Base-by-base conservation (phyloP, 2,888 invertebrate genomes). In the Calameuta idolon region DNA sequence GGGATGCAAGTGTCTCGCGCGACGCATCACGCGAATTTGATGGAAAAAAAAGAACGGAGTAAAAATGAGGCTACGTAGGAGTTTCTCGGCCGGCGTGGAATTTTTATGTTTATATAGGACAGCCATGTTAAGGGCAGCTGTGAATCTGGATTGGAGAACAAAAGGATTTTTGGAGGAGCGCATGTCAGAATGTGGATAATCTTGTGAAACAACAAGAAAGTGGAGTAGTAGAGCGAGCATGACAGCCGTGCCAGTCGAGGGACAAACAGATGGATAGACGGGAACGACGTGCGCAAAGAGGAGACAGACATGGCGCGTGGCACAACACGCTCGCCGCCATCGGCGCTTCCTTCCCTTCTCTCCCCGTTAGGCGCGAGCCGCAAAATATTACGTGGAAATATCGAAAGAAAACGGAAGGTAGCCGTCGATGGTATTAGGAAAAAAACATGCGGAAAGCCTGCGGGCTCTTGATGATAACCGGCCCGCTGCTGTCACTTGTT, bases 251-350 rank as follows among this genome's bases (percentile, higher is more conserved):
- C 71, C 33, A 34, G 33, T 34, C 33, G 77, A 75, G 74, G 77
- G 73, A 74, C 76, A 75, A 71, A 77, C 77, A 81, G 77, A 82
- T 79, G 81, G 81, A 80, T 82, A 79, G 77, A 76, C 68, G 31
- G 78, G 80, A 83, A 76, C 83, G 86, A 89, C 90, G 89, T 89
- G 88, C 86, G 85, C 83, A 81, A 83, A 83, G 83, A 84, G 79
- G 83, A 82, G 82, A 79, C 82, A 85, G 89, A 88, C 85, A 91
- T 91, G 91, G 91, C 91, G 91, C 90, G 89, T 90, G 90, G 89
- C 89, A 87, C 86, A 71, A 79, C 83, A 87, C 85, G 88, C 88
- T 83, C 81, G 89, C 87, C 89, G 90, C 90, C 90, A 90, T 90
- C 80, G 83, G 82, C 80, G 77, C 82, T 81, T 82, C 82, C 78